These are phyloP conservation scores for Tetrax tetrax DNA, from an alignment of 2,113 vertebrate species.

Conservation along the genomic window DNA sequence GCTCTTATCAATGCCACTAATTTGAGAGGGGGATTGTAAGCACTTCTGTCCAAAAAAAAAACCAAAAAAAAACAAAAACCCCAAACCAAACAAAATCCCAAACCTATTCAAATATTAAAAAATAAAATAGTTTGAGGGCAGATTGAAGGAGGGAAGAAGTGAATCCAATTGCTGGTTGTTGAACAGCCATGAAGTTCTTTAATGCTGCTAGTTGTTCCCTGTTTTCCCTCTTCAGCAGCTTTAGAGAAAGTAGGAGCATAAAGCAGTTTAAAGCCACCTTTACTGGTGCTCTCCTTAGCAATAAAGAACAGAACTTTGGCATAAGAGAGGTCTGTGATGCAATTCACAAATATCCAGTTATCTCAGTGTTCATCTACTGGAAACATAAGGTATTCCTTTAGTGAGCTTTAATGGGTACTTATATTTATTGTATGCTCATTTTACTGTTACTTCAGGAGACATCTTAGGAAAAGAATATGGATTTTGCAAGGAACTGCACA, in stretches of 20 bases:
- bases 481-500: conserved; percentile 10
- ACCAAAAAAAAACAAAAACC: too few relatives aligned
- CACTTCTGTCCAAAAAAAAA: background rate
- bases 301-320: background rate
- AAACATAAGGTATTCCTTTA: conserved; percentile 19
- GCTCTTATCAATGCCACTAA: background rate
- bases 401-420: conserved; percentile 10
- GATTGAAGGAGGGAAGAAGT: background rate
- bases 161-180: background rate
- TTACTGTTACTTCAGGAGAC: conserved; percentile 40
- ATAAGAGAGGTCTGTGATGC: background rate
- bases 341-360: conserved; percentile 1
- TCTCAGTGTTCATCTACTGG: background rate
- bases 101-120: background rate
- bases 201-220: background rate
- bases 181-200: background rate
- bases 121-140: background rate
- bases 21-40: background rate
- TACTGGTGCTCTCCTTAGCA: background rate
- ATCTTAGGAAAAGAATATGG: conserved; percentile 5
- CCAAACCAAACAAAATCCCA: too few relatives aligned
- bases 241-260: background rate
- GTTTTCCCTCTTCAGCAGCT: background rate
- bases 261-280: conserved; percentile 16
- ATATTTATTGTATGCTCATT: conserved; percentile 2